phyloP scores from a whole-genome alignment of 2,888 invertebrate genomes.

The Ctenicera cuprea region DNA sequence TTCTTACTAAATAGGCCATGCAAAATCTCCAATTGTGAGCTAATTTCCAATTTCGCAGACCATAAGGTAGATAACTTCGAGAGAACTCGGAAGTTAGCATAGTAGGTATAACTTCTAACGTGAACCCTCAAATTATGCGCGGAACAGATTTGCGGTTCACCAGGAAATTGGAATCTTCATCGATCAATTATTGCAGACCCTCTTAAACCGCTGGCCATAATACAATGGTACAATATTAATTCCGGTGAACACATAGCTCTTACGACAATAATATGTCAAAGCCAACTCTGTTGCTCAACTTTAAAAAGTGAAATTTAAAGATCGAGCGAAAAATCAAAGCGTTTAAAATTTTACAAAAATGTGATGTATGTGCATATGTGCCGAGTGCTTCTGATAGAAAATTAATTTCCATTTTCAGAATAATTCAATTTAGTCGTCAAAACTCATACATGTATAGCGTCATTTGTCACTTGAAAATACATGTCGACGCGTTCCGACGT shows the following conservation, averaged over 20 bases:
- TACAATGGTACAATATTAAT: neutral
- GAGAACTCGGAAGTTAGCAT: constrained; percentile 7
- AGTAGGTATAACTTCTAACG: constrained; percentile 15
- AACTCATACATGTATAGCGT: constrained; percentile 33
- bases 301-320: neutral
- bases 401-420: constrained; percentile 47
- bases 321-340: too few relatives aligned
- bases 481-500: neutral
- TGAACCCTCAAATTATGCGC: constrained; percentile 24
- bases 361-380: constrained; percentile 48
- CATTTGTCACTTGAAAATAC: constrained; percentile 23
- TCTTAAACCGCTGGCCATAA: neutral
- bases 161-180: constrained; percentile 26
- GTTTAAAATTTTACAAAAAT: neutral
- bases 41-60: neutral
- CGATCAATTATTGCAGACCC: constrained; percentile 4
- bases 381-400: constrained; percentile 47
- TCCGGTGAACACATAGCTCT: neutral
- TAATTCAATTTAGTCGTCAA: constrained; percentile 45
- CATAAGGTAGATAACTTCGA: constrained; percentile 12
- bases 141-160: constrained; percentile 20
- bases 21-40: neutral
- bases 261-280: too few relatives aligned
- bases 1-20: too few relatives aligned
- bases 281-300: too few relatives aligned